Percentiles rank a stretch among this genome's conserved stretches.
phyloP scores from a whole-genome alignment of 2,113 vertebrate species.

The Salvator merianae region DNA sequence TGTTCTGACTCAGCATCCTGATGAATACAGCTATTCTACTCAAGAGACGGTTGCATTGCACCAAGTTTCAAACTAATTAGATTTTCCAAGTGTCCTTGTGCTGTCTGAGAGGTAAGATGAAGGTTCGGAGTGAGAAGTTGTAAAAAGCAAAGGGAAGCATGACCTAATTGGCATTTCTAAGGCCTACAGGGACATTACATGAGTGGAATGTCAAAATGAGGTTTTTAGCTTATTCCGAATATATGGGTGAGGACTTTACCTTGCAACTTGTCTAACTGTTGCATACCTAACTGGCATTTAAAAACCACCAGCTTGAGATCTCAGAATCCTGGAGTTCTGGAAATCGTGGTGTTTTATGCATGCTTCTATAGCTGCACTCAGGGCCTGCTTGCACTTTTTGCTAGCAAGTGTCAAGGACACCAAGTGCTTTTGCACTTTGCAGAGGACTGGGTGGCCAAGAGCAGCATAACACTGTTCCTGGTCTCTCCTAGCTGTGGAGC shows the following conservation, averaged over 20 bases:
- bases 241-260: background rate
- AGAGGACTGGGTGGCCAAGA: too few species aligned
- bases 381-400: too few species aligned
- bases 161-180: conserved; percentile 22
- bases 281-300: background rate
- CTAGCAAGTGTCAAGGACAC: too few species aligned
- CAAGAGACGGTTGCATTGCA: accelerated
- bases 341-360: too few species aligned
- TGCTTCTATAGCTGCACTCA: too few species aligned
- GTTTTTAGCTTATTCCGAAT: background rate
- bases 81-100: conserved; percentile 14
- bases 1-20: background rate
- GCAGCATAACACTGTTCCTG: too few species aligned
- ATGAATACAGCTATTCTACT: background rate
- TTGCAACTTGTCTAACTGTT: background rate
- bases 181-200: background rate
- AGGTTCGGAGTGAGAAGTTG: background rate
- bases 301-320: too few species aligned
- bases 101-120: conserved; percentile 17
- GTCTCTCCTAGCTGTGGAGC: too few species aligned
- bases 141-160: conserved; percentile 5
- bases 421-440: too few species aligned
- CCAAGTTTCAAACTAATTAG: background rate
- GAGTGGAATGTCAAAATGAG: background rate
- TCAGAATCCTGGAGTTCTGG: too few species aligned